Evolutionary conservation across 2,797 vertebrate species (phyloP).

Genomic region (Novumbra hubbsi): DNA sequence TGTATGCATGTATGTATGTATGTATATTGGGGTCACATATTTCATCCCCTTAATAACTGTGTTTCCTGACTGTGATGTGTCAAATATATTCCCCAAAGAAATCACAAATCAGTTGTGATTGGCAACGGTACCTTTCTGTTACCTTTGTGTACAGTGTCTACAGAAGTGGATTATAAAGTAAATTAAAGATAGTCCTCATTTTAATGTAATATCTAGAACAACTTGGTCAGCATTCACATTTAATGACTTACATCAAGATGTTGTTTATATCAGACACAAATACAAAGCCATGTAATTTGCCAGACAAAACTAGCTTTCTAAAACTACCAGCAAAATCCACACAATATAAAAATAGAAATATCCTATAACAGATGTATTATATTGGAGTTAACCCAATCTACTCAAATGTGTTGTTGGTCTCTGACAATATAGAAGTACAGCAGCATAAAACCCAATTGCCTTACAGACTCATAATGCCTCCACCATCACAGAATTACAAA

Average conservation of each 20-base stretch:
- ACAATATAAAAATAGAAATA: slow-evolving; percentile 9
- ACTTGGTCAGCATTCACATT: not conserved
- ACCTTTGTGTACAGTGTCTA: no score
- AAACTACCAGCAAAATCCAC: not conserved
- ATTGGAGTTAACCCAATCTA: slow-evolving; percentile 22
- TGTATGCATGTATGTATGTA: not conserved
- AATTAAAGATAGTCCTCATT: not conserved
- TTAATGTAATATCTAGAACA: not conserved
- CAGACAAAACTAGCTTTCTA: not conserved
- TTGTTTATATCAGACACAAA: not conserved
- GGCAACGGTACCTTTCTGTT: not conserved
- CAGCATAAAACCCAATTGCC: not conserved
- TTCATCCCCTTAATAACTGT: not conserved
- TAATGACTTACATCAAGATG: not conserved
- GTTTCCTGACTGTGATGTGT: slow-evolving; percentile 50
- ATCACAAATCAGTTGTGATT: slow-evolving; percentile 5
- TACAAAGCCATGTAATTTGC: not conserved
- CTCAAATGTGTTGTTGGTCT: not conserved
- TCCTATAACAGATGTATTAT: not conserved
- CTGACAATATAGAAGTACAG: slow-evolving; percentile 11
- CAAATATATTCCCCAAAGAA: slow-evolving; percentile 13
- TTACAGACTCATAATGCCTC: not conserved
- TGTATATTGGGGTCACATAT: slow-evolving; percentile 16
- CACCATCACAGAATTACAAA: slow-evolving; percentile 11
- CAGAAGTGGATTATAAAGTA: not conserved